Evolutionary conservation across 2,797 vertebrate genomes (phyloP).

Genomic region (Crenuchus spilurus): DNA sequence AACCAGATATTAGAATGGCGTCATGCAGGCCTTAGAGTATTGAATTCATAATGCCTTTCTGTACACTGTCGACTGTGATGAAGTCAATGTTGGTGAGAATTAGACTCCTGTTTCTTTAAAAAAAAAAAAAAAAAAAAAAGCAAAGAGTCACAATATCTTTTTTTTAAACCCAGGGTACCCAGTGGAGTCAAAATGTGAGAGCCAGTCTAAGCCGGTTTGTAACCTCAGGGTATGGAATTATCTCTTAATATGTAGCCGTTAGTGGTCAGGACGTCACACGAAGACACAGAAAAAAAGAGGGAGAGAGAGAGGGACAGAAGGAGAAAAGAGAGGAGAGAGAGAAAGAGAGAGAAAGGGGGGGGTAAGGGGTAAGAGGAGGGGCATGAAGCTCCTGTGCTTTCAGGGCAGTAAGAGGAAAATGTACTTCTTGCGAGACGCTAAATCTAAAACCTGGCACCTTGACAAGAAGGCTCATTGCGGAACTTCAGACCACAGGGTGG

Average conservation of each 20-base stretch:
- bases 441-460: slow-evolving; percentile 76
- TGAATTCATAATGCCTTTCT: slow-evolving; percentile 36
- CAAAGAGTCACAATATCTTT: slow-evolving; percentile 67
- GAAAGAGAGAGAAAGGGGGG: slow-evolving; percentile 42
- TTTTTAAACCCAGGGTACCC: slow-evolving; percentile 81
- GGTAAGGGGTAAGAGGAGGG: slow-evolving; percentile 53
- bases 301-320: slow-evolving; percentile 26
- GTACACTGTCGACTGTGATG: slow-evolving; percentile 30
- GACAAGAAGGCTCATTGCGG: slow-evolving; percentile 75
- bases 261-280: slow-evolving; percentile 79
- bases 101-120: slow-evolving; percentile 73
- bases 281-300: slow-evolving; percentile 56
- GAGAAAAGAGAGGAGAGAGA: slow-evolving; percentile 5
- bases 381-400: slow-evolving; percentile 62
- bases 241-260: slow-evolving; percentile 86
- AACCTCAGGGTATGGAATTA: slow-evolving; percentile 90
- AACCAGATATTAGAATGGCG: background rate
- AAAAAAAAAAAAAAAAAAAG: slow-evolving; percentile 68
- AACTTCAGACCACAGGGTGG: slow-evolving; percentile 81
- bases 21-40: slow-evolving; percentile 8
- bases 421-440: slow-evolving; percentile 66
- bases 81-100: slow-evolving; percentile 54
- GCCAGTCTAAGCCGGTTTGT: slow-evolving; percentile 88
- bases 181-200: slow-evolving; percentile 75
- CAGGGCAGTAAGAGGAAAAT: slow-evolving; percentile 75